phyloP scores from a whole-genome alignment of 2,113 vertebrate species.

The Cyanoliseus patagonus region DNA sequence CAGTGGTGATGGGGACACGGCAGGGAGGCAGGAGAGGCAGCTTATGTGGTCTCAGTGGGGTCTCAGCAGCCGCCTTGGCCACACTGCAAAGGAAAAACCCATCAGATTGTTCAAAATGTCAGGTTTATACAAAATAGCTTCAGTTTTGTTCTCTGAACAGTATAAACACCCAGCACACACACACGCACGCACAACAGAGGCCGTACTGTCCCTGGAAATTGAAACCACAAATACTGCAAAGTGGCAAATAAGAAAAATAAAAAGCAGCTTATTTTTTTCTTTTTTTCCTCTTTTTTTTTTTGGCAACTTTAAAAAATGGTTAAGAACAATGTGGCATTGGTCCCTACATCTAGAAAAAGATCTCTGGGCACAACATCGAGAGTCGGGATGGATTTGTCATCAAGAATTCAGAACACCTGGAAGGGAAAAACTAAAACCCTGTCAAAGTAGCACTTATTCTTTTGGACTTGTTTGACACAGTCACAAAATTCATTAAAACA shows the following conservation, averaged over 20 bases:
- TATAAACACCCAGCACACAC: slow-evolving; percentile 58
- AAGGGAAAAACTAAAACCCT: neutral
- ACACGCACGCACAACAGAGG: neutral
- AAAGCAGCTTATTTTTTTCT: slow-evolving; percentile 49
- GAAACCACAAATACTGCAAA: slow-evolving; percentile 77
- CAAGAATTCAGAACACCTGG: slow-evolving; percentile 56
- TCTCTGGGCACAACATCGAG: slow-evolving; percentile 60
- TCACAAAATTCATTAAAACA: slow-evolving; percentile 79
- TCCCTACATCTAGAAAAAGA: slow-evolving; percentile 70
- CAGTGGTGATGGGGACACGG: rapidly evolving
- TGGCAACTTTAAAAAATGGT: slow-evolving; percentile 58
- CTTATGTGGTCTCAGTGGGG: neutral
- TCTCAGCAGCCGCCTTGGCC: neutral
- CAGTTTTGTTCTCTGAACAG: slow-evolving; percentile 47
- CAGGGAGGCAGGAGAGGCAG: neutral
- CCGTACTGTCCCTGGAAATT: slow-evolving; percentile 67
- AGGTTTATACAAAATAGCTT: slow-evolving; percentile 68
- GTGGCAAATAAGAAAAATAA: slow-evolving; percentile 72
- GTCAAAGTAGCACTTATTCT: slow-evolving; percentile 71
- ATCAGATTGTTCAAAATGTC: slow-evolving; percentile 28
- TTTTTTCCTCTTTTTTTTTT: neutral
- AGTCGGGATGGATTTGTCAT: slow-evolving; percentile 46
- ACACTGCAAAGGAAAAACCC: neutral
- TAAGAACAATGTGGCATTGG: slow-evolving; percentile 76
- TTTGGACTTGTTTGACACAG: slow-evolving; percentile 66